Evolutionary conservation across 2,113 vertebrate genomes (phyloP), one percentile per base, ranked within the genome.

Genomic region (Cheilinus undulatus): DNA sequence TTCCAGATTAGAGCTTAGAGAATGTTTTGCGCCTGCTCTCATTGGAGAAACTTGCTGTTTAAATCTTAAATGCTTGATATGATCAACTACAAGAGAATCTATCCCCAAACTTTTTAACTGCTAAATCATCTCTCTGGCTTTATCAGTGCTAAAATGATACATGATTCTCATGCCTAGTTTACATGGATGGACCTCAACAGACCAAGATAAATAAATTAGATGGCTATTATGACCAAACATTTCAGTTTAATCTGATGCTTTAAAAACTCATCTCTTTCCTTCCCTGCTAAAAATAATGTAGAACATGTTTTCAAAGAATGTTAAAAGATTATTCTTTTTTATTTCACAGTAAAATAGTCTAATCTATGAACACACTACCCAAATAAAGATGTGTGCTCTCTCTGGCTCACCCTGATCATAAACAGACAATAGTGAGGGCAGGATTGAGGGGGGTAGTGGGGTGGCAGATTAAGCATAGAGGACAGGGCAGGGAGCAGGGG

Each of bases 381-480:
- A 9, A n/a, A 45, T n/a, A n/a, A n/a, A 20, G 20, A 45, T 45
- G 42, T 9, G 34, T 17, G 40, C 7, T 42, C 40, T 46, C 49
- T 24, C 45, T 30, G 57, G 43, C 30, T 66, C 52, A 54, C 15
- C 22, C 30, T 57, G 48, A 65, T 48, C 56, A 60, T 10, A 52
- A 34, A 46, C 36, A 77, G 38, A 77, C 80, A 74, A 68, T 70
- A 32, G 69, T 30, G 68, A 43, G 19, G 61, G 38, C 7, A 28
- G 45, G 45, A 38, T 56, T 68, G 73, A 58, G 30, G 42, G 40
- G 71, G 60, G 67, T 62, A 71, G 51, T 38, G 62, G 45, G 68
- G 60, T n/a, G 48, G 65, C 56, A 83, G 66, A 80, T 77, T 83
- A 80, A 68, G 76, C 42, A 59, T 26, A 54, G 64, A 38, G 19